phyloP scores from a whole-genome alignment of 2,113 vertebrate genomes.

The Chascanopsetta lugubris region DNA sequence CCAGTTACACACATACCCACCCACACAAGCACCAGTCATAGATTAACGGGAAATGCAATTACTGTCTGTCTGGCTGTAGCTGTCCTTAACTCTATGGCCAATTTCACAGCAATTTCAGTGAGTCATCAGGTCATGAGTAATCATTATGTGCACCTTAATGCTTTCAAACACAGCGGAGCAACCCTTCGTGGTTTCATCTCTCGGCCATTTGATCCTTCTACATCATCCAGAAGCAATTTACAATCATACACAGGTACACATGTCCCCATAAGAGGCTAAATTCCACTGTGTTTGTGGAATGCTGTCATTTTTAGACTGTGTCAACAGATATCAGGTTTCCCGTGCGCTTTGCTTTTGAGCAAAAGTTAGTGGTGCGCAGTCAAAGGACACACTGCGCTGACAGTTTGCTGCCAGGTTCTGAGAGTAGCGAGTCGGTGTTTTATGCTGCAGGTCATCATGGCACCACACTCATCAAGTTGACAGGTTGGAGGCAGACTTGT shows the following conservation, averaged over 20 bases:
- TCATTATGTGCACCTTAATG: conserved; percentile 75
- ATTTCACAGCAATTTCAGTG: conserved; percentile 78
- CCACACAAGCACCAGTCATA: conserved; percentile 31
- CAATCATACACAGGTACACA: conserved; percentile 65
- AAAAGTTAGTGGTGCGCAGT: conserved; percentile 40
- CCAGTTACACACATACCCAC: conserved; percentile 18
- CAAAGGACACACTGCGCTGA: conserved; percentile 40
- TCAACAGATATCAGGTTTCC: conserved; percentile 71
- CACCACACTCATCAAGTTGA: conserved; percentile 19
- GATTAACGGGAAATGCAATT: conserved; percentile 81
- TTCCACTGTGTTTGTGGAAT: conserved; percentile 70
- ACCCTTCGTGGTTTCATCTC: conserved; percentile 73
- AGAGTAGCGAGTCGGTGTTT: conserved; percentile 19
- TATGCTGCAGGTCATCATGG: conserved; percentile 16
- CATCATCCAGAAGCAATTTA: conserved; percentile 73
- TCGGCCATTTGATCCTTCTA: conserved; percentile 71
- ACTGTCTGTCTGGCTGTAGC: conserved; percentile 66
- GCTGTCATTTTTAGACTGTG: conserved; percentile 70
- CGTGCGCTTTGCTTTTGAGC: conserved; percentile 35
- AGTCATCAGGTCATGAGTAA: conserved; percentile 78
- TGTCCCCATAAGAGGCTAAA: conserved; percentile 61
- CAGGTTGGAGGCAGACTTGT: conserved; percentile 19
- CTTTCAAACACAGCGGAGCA: conserved; percentile 61
- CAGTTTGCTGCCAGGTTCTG: conserved; percentile 41
- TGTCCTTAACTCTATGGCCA: conserved; percentile 68